phyloP scores from a whole-genome alignment of 2,888 invertebrate species.

The Hoplodrina blanda region DNA sequence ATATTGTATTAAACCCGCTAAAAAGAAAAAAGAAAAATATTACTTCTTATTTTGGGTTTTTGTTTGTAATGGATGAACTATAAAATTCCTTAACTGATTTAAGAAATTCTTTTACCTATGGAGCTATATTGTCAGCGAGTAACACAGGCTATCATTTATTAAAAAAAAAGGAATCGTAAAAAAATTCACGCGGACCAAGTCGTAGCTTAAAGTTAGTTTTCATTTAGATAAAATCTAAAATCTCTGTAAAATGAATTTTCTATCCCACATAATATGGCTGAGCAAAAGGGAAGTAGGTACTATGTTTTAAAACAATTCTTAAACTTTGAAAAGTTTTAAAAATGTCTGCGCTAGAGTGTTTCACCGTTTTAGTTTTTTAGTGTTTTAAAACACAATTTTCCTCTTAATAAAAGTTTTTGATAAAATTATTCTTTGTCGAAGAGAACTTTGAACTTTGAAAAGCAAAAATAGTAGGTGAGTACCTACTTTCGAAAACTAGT shows the following conservation, averaged over 20 bases:
- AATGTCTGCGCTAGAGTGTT: conserved; percentile 50
- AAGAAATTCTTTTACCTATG: no score
- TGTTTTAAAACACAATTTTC: conserved; percentile 48
- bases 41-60: no score
- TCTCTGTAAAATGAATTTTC: not conserved
- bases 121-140: no score
- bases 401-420: conserved; percentile 43
- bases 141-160: no score
- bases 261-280: not conserved
- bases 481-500: not conserved
- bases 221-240: not conserved
- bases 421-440: conserved; percentile 25
- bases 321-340: conserved; percentile 50
- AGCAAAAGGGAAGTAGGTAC: conserved; percentile 23
- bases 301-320: conserved; percentile 38
- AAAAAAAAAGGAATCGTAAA: no score
- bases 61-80: no score
- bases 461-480: not conserved
- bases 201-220: no score
- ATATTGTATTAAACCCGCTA: no score
- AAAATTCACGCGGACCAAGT: no score
- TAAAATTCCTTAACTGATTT: no score
- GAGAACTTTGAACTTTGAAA: conserved; percentile 9
- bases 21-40: no score
- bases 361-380: conserved; percentile 35